phyloP scores from a whole-genome alignment of 2,888 invertebrate species.

The Pseudococcus longispinus region DNA sequence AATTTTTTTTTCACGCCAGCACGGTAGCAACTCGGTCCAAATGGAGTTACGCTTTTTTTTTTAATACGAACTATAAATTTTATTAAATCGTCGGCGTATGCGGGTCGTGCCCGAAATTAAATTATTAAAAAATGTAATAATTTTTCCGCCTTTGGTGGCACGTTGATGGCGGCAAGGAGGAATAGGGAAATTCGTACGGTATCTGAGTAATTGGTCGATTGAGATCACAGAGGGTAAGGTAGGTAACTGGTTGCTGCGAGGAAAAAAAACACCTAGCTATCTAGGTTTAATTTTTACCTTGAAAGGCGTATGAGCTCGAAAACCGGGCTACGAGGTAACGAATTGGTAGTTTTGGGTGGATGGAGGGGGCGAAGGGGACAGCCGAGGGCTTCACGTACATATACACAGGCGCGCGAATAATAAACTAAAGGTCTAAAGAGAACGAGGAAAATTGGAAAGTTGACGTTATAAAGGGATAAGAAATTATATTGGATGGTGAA shows the following conservation, averaged over 20 bases:
- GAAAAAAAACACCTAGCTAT: background rate
- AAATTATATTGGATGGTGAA: constrained; percentile 51
- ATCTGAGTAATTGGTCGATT: background rate
- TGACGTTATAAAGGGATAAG: constrained; percentile 49
- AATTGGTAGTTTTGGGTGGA: background rate
- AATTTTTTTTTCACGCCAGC: background rate
- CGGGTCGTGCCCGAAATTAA: background rate
- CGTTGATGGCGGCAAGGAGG: background rate
- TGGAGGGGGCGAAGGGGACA: background rate
- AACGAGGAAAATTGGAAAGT: constrained; percentile 40
- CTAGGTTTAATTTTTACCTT: background rate
- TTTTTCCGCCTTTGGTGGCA: background rate
- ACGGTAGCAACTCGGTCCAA: background rate
- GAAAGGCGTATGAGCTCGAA: background rate
- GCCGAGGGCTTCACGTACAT: background rate
- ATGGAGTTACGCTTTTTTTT: background rate
- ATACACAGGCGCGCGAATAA: constrained; percentile 10
- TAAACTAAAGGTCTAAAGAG: constrained; percentile 28
- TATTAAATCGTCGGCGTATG: background rate
- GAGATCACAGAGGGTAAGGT: background rate
- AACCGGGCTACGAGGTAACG: background rate
- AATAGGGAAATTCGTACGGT: background rate
- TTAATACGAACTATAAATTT: constrained; percentile 1
- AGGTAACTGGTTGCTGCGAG: constrained; percentile 1
- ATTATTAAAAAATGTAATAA: constrained; percentile 1